A percentile compares a stretch with the other conserved stretches of the same genome.
Conservation (phyloP, 2,888 invertebrate genomes). For the Dascillus cervinus region DNA sequence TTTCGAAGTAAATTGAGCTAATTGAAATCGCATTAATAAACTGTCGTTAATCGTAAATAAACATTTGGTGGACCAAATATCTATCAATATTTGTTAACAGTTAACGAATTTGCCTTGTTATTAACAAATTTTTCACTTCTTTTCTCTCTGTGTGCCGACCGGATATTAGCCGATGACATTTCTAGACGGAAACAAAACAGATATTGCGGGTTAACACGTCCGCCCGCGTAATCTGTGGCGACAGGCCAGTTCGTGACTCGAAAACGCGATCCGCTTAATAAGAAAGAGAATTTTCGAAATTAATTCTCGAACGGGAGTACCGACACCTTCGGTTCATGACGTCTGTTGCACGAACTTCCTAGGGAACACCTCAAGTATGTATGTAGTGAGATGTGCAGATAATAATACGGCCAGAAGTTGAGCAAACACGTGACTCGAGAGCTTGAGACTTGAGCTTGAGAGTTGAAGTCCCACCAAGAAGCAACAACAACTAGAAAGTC, state of each 20-base stretch:
- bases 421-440: slow-evolving; percentile 27
- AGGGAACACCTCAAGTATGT: slow-evolving; percentile 1
- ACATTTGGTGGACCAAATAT: no score
- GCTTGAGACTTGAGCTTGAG: slow-evolving; percentile 14
- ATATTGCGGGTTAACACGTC: slow-evolving; percentile 40
- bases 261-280: slow-evolving; percentile 32
- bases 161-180: slow-evolving; percentile 16
- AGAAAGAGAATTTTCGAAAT: slow-evolving; percentile 4
- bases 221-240: slow-evolving; percentile 40
- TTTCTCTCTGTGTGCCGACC: no score
- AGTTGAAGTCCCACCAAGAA: slow-evolving; percentile 11
- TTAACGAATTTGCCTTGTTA: no score
- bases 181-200: slow-evolving; percentile 31
- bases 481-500: slow-evolving; percentile 13
- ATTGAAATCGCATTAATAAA: no score
- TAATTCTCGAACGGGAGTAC: no score
- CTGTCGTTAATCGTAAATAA: no score
- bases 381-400: slow-evolving; percentile 8
- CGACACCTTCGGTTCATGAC: no score
- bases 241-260: slow-evolving; percentile 42
- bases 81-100: no score
- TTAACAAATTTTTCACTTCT: no score
- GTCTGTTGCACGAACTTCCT: no score
- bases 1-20: no score
- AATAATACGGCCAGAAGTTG: slow-evolving; percentile 22